Percentiles rank a stretch among this genome's conserved stretches.
Conservation (phyloP, 2,888 invertebrate genomes). For the Pelosia muscerda region DNA sequence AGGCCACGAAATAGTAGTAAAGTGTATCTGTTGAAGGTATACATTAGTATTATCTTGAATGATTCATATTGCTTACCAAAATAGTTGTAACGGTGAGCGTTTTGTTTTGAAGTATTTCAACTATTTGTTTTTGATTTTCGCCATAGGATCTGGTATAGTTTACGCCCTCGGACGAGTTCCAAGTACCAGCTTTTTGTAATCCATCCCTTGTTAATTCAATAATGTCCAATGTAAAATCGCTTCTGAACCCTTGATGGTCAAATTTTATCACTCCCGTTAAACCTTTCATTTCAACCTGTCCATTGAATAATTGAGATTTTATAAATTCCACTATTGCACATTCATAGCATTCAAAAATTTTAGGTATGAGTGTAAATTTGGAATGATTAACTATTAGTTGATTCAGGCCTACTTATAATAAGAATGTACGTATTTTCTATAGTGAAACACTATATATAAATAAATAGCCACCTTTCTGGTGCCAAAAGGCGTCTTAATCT, state of each 20-base stretch:
- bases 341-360: no score
- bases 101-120: conserved; percentile 96
- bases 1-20: conserved; percentile 65
- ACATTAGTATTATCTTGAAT: conserved; percentile 45
- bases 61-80: conserved; percentile 89
- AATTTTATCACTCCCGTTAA: conserved; percentile 97
- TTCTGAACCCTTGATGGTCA: conserved; percentile 97
- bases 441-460: background rate
- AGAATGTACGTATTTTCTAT: background rate
- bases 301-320: conserved; percentile 62
- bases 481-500: no score
- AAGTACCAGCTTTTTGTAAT: conserved; percentile 93
- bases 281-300: conserved; percentile 96
- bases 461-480: no score
- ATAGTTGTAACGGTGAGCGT: conserved; percentile 96
- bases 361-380: background rate
- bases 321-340: background rate
- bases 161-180: conserved; percentile 95
- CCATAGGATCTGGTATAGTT: conserved; percentile 95
- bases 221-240: conserved; percentile 96
- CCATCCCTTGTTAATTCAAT: conserved; percentile 95
- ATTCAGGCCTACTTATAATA: background rate
- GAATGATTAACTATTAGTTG: background rate
- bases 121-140: conserved; percentile 95
- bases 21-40: conserved; percentile 57